These are phyloP conservation scores for Sebastolobus alascanus DNA, from an alignment of 2,797 vertebrate genomes.

Conservation along the genomic window DNA sequence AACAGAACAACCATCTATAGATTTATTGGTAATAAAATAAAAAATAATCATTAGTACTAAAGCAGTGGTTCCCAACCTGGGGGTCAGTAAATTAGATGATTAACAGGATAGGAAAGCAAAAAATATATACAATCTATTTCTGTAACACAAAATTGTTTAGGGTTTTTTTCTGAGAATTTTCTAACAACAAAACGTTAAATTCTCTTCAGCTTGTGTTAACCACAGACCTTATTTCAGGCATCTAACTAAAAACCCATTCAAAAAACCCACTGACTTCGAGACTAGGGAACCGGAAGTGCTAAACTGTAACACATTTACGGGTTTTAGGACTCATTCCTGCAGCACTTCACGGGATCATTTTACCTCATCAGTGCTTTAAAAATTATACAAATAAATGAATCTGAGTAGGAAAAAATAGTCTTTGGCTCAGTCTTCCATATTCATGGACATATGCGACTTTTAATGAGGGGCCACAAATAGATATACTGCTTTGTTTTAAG, in stretches of 20 bases:
- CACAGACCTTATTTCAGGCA: no score
- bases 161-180: background rate
- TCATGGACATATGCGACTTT: background rate
- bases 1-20: background rate
- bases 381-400: background rate
- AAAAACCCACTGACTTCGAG: no score
- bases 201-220: no score
- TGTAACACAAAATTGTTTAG: background rate
- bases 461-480: background rate
- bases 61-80: background rate
- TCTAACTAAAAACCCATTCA: no score
- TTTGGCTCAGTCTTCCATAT: background rate
- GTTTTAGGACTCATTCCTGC: no score
- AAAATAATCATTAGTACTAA: background rate
- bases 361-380: background rate
- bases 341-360: background rate
- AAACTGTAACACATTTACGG: no score
- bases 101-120: background rate
- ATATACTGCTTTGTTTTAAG: background rate
- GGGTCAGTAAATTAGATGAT: background rate
- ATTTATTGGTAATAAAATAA: background rate
- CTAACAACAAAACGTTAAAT: no score
- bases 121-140: background rate
- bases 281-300: no score
- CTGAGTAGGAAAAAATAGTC: background rate